Evolutionary conservation across 2,888 invertebrate species (phyloP).

Genomic region (Stenurella melanura): DNA sequence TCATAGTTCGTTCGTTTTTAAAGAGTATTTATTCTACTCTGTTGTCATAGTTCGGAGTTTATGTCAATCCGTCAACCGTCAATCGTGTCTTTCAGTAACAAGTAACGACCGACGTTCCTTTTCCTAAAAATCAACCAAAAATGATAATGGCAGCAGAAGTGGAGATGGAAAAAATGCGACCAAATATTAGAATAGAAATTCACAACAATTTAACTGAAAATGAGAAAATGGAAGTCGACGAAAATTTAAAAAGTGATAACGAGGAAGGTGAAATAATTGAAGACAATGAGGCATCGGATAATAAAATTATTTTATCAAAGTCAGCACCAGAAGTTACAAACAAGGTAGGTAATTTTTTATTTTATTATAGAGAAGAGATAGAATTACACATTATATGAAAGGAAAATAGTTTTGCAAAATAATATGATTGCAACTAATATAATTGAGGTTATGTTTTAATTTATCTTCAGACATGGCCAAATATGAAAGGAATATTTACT

Average conservation of each 20-base stretch:
- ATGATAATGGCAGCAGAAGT: constrained; percentile 29
- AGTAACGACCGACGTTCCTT: background rate
- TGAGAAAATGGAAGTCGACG: constrained; percentile 75
- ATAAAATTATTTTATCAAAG: background rate
- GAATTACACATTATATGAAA: constrained; percentile 16
- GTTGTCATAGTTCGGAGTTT: too few relatives aligned
- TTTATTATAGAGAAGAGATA: background rate
- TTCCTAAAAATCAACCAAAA: background rate
- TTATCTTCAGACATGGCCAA: constrained; percentile 63
- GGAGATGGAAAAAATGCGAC: constrained; percentile 63
- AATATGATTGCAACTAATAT: background rate
- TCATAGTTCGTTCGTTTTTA: too few relatives aligned
- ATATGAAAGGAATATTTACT: constrained; percentile 71
- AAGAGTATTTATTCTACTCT: too few relatives aligned
- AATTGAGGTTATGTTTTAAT: constrained; percentile 37
- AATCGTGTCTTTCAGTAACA: too few relatives aligned
- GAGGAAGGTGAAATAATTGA: constrained; percentile 73
- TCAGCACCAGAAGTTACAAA: constrained; percentile 24
- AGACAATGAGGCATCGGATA: constrained; percentile 50
- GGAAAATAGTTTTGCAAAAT: background rate
- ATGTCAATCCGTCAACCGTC: too few relatives aligned
- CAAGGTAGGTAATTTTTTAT: constrained; percentile 16
- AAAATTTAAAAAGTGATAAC: constrained; percentile 56
- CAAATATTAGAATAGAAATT: constrained; percentile 73
- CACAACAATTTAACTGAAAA: constrained; percentile 68